A percentile compares a stretch with the other conserved stretches of the same genome.
phyloP scores from a whole-genome alignment of 2,113 vertebrate species.

The Megatriorchis doriae region DNA sequence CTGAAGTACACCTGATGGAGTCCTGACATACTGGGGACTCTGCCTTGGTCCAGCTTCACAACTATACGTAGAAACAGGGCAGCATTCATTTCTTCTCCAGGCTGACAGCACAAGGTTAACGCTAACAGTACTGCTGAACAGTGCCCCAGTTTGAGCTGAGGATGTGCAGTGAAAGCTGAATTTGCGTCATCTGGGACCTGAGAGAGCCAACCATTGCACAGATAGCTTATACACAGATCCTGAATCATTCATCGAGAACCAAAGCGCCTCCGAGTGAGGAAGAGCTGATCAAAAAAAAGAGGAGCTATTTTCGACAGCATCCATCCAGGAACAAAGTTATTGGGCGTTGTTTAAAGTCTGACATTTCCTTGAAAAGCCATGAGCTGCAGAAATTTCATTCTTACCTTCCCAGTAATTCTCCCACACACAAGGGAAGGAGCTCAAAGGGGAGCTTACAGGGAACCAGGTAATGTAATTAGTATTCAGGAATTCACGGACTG shows the following conservation, averaged over 20 bases:
- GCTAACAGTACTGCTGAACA: neutral
- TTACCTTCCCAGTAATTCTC: neutral
- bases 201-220: neutral
- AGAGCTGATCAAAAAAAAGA: slow-evolving; percentile 32
- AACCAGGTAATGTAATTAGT: neutral
- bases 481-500: slow-evolving; percentile 29
- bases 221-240: slow-evolving; percentile 19
- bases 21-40: neutral
- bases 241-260: slow-evolving; percentile 65
- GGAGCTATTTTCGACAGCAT: slow-evolving; percentile 8
- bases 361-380: neutral
- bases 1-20: neutral
- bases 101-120: slow-evolving; percentile 41
- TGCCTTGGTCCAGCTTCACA: neutral
- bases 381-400: neutral
- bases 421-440: neutral
- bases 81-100: neutral
- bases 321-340: neutral
- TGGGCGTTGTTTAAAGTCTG: neutral
- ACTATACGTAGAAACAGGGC: neutral
- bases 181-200: slow-evolving; percentile 60
- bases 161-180: slow-evolving; percentile 38
- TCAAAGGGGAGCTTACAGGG: neutral
- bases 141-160: slow-evolving; percentile 59
- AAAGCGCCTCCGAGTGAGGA: neutral